phyloP scores from a whole-genome alignment of 2,888 invertebrate species.

The Panopea generosa region DNA sequence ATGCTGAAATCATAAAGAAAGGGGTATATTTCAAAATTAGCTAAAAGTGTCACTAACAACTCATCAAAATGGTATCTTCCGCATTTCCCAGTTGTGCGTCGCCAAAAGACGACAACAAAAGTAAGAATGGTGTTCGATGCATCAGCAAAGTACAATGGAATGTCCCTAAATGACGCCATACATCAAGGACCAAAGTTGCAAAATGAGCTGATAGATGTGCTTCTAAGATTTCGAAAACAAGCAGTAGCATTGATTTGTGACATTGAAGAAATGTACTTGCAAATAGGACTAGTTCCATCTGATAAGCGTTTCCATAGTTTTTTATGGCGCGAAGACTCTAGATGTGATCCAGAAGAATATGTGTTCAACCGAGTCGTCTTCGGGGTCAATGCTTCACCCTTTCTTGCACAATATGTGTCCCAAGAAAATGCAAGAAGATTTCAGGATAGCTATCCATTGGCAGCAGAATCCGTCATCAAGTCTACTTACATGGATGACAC shows the following conservation, averaged over 20 bases:
- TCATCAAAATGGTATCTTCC: slow-evolving; percentile 42
- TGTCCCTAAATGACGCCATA: slow-evolving; percentile 43
- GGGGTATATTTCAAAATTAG: slow-evolving; percentile 40
- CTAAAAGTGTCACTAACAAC: background rate
- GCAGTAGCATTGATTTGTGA: slow-evolving; percentile 46
- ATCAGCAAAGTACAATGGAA: slow-evolving; percentile 26
- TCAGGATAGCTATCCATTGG: no score
- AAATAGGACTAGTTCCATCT: slow-evolving; percentile 14
- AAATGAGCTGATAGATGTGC: slow-evolving; percentile 50
- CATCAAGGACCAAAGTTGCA: slow-evolving; percentile 57
- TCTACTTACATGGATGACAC: slow-evolving; percentile 32
- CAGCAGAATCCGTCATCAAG: slow-evolving; percentile 29
- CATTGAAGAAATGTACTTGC: slow-evolving; percentile 49
- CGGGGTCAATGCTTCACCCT: slow-evolving; percentile 61
- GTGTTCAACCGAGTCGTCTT: slow-evolving; percentile 51
- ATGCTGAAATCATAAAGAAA: slow-evolving; percentile 32
- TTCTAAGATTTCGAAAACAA: slow-evolving; percentile 42
- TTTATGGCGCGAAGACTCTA: slow-evolving; percentile 20
- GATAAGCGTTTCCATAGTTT: slow-evolving; percentile 28
- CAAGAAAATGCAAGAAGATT: no score
- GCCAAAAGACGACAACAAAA: slow-evolving; percentile 45
- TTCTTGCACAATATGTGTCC: slow-evolving; percentile 52
- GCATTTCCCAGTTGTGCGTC: slow-evolving; percentile 50
- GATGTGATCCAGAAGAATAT: slow-evolving; percentile 11
- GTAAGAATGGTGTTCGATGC: slow-evolving; percentile 41